Conservation (phyloP, 2,888 invertebrate species). For the Drosophila subsilvestris region DNA sequence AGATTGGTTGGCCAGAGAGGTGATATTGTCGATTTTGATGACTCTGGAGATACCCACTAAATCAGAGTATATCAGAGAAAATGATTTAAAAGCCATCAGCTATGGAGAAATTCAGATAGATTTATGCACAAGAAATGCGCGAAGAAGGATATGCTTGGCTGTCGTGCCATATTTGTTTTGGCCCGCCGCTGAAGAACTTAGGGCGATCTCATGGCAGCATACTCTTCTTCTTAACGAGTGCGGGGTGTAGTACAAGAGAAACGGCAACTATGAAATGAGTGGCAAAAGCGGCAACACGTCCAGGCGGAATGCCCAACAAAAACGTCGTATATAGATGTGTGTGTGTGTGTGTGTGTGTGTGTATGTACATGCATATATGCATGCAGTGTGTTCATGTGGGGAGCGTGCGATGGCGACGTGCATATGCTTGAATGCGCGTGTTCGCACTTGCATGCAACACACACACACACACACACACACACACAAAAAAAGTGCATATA, state of each 20-base stretch:
- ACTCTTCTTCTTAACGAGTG: not conserved
- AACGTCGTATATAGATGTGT: slow-evolving; percentile 34
- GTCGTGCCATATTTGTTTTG: too few relatives aligned
- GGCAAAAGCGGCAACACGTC: slow-evolving; percentile 74
- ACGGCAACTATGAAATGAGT: slow-evolving; percentile 65
- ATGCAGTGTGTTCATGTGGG: slow-evolving; percentile 28
- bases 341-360: not conserved
- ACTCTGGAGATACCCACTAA: not conserved
- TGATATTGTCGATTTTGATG: not conserved
- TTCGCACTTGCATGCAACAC: slow-evolving; percentile 73
- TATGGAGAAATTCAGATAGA: too few relatives aligned
- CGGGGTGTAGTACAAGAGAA: slow-evolving; percentile 25
- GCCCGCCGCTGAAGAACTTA: too few relatives aligned
- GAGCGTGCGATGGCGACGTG: slow-evolving; percentile 55
- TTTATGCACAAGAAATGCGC: too few relatives aligned
- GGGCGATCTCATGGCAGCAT: not conserved
- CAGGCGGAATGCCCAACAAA: slow-evolving; percentile 61
- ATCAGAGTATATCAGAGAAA: not conserved
- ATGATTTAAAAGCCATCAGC: too few relatives aligned
- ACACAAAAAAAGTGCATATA: slow-evolving; percentile 41
- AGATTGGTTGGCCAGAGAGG: slow-evolving; percentile 15
- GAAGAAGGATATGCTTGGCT: too few relatives aligned
- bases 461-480: slow-evolving; percentile 33
- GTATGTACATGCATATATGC: slow-evolving; percentile 15
- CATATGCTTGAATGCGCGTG: slow-evolving; percentile 80